Conservation (phyloP, 1,140 invertebrate genomes). For the Dinoponera quadriceps region DNA sequence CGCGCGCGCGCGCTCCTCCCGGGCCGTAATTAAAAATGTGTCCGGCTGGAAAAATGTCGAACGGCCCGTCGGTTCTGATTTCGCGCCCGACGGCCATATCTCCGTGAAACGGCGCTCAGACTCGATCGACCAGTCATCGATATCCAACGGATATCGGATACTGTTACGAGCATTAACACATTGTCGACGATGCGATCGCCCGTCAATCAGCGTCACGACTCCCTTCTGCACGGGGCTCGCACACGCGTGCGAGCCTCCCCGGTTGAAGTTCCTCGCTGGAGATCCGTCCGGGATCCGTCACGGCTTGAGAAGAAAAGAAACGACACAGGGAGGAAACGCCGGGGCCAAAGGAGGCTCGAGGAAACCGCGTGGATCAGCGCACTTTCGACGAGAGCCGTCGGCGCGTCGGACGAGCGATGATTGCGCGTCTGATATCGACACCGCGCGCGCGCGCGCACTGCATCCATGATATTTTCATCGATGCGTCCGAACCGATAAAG, state of each 20-base stretch:
- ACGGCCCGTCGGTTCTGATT: constrained; percentile 9
- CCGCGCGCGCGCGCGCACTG: neutral
- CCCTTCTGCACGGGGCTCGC: neutral
- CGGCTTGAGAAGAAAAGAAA: too few species aligned
- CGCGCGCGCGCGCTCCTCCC: neutral
- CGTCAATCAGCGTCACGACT: constrained; percentile 30
- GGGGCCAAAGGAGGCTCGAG: neutral
- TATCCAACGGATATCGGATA: constrained; percentile 44
- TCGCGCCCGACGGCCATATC: constrained; percentile 34
- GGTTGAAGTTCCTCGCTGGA: too few species aligned
- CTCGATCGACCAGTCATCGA: constrained; percentile 33
- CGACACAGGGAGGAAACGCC: too few species aligned
- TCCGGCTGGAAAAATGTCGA: constrained; percentile 13
- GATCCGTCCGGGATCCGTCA: too few species aligned
- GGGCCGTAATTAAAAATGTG: constrained; percentile 41
- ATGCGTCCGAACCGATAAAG: neutral
- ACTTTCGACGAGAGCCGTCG: neutral
- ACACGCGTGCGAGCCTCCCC: too few species aligned
- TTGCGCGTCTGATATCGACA: constrained; percentile 19
- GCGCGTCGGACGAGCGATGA: neutral
- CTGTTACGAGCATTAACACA: constrained; percentile 51
- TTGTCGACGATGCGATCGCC: constrained; percentile 37
- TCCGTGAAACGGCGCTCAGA: constrained; percentile 32
- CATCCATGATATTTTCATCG: neutral
- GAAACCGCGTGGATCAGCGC: neutral